Conservation (phyloP, 2,113 vertebrate genomes). For the Gymnobelideus leadbeateri region DNA sequence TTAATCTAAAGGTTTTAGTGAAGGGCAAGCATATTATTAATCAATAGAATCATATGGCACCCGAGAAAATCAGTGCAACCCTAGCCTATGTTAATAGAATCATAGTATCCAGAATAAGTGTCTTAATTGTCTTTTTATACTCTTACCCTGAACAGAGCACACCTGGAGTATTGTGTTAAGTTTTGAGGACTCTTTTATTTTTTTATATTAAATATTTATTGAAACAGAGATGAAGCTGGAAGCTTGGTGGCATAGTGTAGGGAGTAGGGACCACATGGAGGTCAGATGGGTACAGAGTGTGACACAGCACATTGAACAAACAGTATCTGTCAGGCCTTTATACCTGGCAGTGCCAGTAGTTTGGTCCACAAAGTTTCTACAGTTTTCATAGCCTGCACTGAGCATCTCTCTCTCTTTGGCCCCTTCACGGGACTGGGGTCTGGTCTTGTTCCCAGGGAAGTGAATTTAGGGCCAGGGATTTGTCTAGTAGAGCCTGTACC, state of each 20-base stretch:
- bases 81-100: not conserved
- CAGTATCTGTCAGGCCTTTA: not conserved
- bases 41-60: not conserved
- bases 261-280: not conserved
- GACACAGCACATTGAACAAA: not conserved
- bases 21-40: not conserved
- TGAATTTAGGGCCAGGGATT: not conserved
- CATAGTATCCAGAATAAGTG: not conserved
- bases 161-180: not conserved
- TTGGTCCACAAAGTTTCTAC: not conserved
- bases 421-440: not conserved
- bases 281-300: not conserved
- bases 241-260: not conserved
- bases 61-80: not conserved
- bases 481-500: not conserved
- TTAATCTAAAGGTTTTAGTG: not conserved
- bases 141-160: not conserved
- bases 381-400: not conserved
- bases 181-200: not conserved
- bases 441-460: not conserved
- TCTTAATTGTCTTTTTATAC: not conserved
- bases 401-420: not conserved
- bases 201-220: not conserved
- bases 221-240: not conserved
- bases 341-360: not conserved